Evolutionary conservation across 2,888 invertebrate species (phyloP), one percentile per base, ranked within the genome.

Genomic region (Macaria notata): DNA sequence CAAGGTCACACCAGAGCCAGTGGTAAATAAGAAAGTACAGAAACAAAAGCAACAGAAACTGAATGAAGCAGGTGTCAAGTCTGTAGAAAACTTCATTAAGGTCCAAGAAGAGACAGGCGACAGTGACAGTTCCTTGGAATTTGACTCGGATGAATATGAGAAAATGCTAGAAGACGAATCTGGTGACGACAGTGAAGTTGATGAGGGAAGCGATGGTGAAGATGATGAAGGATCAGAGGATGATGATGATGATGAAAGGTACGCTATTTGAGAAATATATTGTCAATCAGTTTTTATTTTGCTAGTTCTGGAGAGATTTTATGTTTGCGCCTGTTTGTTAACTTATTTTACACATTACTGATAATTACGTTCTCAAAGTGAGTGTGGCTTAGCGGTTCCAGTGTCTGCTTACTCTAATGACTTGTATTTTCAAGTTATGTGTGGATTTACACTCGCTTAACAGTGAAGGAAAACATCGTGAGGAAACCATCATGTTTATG

Each of bases 111-210:
- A 78, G 9, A 68, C 74, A 30, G 76, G 69, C 56, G 81, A 83
- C 8, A 81, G 81, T 77, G 86, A 86, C 51, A 78, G 79, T 44
- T 75, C 79, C 7, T 65, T 74, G 19, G 79, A 75, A 4, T 88
- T 88, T 77, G 83, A 88, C 69, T 88, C 87, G 9, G 89, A 88
- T 76, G 88, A 81, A 56, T 89, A 76, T 81, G 83, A 84, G 31
- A 84, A 82, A 53, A 70, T 80, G 69, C 58, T 87, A 43, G 74
- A 72, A 39, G 75, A 72, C 46, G 68, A 66, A 38, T 72, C 72
- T 29, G 59, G 56, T 55, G 68, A 68, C 36, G 65, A 66, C n/a
- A 60, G 58, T 38, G 61, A 65, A 9, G 49, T 49, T 57, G 71
- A 66, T 51, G 64, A 63, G 43, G 72, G 66, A 57, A 66, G 66